Evolutionary conservation across 2,113 vertebrate species (phyloP), one percentile per base, ranked within the genome.

Genomic region (Nannobrachium achirus): DNA sequence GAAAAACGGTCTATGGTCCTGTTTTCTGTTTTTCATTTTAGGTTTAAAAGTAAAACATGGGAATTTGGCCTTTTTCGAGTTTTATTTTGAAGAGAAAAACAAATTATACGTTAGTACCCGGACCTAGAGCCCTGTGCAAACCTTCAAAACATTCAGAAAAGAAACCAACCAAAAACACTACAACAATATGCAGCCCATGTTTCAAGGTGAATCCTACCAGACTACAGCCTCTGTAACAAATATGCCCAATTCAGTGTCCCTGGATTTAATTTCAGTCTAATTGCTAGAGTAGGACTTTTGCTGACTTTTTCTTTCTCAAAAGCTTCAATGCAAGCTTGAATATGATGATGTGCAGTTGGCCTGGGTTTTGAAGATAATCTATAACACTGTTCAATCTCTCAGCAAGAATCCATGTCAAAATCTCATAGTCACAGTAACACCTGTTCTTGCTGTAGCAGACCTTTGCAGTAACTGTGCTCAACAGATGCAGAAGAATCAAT

Each of bases 401-500:
- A 8, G 71, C 71, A 33, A 79, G 51, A 52, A 70, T 57, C 4
- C 40, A 50, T 16, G 76, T 48, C 13, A 74, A n/a, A 45, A 79
- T 79, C 10, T 48, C 56, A 59, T 79, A 71, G 55, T 79, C 77
- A 14, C 44, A 6, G 56, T 75, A 71, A 16, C 14, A 66, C 8
- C 8, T 20, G 42, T 25, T 45, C 58, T 18, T 41, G 48, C n/a
- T 18, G 7, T 11, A 57, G 44, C 38, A 63, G 44, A 45, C 25
- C 39, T n/a, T 15, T 45, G 41, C 76, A 41, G 61, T 79, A 79
- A 10, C 46, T 70, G 19, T 79, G 71, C 58, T 78, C 76, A 10
- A 18, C n/a, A 44, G 38, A 39, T 16, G 11, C 6, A 14, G 48
- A 25, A 7, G 7, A 8, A 9, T 39, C 25, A 15, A 5, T 11